These are phyloP conservation scores for Entomyzon cyanotis DNA, from an alignment of 2,113 vertebrate species.

Conservation along the genomic window DNA sequence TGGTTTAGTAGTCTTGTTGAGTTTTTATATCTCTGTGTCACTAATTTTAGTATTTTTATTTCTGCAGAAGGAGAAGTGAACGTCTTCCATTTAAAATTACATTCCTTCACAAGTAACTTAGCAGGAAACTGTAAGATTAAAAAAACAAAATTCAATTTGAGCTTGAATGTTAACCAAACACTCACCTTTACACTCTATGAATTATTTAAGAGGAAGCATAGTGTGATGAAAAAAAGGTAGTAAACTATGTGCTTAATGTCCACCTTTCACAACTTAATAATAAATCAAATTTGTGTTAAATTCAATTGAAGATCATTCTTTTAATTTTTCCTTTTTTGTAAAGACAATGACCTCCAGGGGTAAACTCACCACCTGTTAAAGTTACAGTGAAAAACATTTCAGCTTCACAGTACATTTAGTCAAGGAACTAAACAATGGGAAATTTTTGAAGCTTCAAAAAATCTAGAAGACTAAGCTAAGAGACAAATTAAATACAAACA, in stretches of 20 bases:
- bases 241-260: background rate
- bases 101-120: background rate
- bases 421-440: background rate
- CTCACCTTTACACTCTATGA: background rate
- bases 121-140: background rate
- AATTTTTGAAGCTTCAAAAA: background rate
- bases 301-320: background rate
- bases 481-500: background rate
- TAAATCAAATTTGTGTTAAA: background rate
- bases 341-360: background rate
- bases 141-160: background rate
- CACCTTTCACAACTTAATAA: background rate
- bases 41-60: background rate
- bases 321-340: background rate
- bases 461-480: background rate
- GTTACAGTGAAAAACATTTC: background rate
- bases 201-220: background rate
- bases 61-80: background rate
- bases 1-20: background rate
- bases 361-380: background rate
- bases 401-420: background rate
- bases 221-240: background rate
- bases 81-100: background rate
- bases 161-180: background rate
- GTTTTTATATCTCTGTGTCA: background rate